These are phyloP conservation scores for Balaenoptera acutorostrata DNA, from an alignment of 2,113 vertebrate species.

Conservation along the genomic window DNA sequence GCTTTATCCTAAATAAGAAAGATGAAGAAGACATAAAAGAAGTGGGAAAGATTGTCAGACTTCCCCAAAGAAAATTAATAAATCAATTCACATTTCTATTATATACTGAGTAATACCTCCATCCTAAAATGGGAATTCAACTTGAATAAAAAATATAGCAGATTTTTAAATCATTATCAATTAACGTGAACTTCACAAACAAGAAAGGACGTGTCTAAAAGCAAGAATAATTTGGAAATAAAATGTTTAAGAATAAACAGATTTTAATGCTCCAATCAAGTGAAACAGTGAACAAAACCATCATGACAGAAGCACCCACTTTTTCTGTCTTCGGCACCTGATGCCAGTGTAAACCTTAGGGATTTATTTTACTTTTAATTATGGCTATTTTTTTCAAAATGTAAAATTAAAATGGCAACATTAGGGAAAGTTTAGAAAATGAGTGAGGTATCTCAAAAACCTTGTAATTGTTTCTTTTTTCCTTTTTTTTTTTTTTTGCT, in stretches of 20 bases:
- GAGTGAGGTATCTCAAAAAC: background rate
- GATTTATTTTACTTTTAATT: background rate
- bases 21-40: background rate
- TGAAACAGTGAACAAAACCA: conserved; percentile 2
- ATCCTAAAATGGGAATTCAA: background rate
- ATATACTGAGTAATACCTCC: background rate
- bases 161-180: background rate
- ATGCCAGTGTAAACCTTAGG: rapidly evolving
- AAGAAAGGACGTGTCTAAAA: background rate
- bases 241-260: conserved; percentile 5
- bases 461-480: background rate
- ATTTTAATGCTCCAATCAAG: background rate
- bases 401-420: background rate
- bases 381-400: background rate
- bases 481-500: background rate
- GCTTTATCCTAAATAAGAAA: background rate
- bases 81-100: background rate
- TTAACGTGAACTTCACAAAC: background rate
- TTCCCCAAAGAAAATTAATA: background rate
- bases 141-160: background rate
- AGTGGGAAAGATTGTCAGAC: background rate
- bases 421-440: background rate
- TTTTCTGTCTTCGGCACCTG: background rate
- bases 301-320: background rate
- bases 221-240: background rate